Conservation (phyloP, 2,113 vertebrate genomes). For the Phylloscopus trochilus region DNA sequence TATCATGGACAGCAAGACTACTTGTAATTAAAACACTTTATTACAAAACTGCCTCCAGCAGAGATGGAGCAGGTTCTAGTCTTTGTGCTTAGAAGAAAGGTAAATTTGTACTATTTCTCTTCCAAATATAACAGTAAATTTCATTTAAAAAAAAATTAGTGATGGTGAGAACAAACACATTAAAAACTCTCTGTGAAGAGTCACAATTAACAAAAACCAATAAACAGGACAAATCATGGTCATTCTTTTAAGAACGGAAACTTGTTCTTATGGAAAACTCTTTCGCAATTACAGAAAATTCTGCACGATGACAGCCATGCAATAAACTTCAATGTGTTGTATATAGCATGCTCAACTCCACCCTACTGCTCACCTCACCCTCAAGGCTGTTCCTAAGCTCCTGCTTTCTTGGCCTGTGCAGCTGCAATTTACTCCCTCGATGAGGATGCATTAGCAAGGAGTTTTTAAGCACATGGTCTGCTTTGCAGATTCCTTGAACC, state of each 20-base stretch:
- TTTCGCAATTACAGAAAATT: neutral
- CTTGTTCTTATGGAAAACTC: neutral
- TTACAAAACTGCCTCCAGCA: neutral
- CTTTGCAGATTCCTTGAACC: neutral
- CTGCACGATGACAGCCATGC: neutral
- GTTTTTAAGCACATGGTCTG: neutral
- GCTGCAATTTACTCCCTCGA: neutral
- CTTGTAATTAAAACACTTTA: slow-evolving; percentile 39
- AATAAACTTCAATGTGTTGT: neutral
- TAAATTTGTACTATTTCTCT: neutral
- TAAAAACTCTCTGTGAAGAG: neutral
- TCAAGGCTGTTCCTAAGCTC: neutral
- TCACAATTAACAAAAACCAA: neutral
- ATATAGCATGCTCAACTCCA: neutral
- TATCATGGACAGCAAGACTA: neutral
- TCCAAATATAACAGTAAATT: neutral
- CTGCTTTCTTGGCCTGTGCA: neutral
- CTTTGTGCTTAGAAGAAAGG: neutral
- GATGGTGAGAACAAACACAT: neutral
- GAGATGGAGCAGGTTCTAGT: neutral
- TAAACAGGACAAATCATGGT: neutral
- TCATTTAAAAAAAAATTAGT: neutral
- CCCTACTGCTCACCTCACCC: neutral
- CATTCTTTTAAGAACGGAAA: neutral
- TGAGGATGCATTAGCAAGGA: neutral